Evolutionary conservation across 2,888 invertebrate genomes (phyloP).

Genomic region (Spodoptera littoralis): DNA sequence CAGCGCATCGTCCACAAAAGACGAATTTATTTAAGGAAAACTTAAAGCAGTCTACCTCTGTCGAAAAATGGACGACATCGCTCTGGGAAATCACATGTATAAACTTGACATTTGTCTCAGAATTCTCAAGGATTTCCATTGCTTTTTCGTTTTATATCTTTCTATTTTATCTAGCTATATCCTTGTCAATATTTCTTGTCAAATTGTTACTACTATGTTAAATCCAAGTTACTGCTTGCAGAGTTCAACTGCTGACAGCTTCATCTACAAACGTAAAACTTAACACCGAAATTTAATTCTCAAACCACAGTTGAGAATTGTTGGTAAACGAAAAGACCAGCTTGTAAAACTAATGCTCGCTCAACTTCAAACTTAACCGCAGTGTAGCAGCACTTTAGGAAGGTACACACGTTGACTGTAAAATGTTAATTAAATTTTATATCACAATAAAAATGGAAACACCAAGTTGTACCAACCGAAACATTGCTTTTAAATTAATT

Average conservation of each 20-base stretch:
- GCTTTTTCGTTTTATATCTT: background rate
- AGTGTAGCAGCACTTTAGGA: conserved; percentile 22
- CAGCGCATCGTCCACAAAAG: conserved; percentile 6
- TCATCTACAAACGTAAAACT: conserved; percentile 7
- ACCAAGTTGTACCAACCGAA: conserved; percentile 5
- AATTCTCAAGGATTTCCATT: background rate
- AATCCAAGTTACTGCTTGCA: conserved; percentile 4
- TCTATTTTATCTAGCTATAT: background rate
- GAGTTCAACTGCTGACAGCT: conserved; percentile 23
- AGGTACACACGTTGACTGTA: conserved; percentile 21
- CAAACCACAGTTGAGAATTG: conserved; percentile 14
- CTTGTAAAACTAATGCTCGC: conserved; percentile 33
- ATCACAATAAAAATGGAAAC: conserved; percentile 28
- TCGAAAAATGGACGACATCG: conserved; percentile 6
- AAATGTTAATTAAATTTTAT: conserved; percentile 34
- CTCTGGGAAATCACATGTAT: background rate
- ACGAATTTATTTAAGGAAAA: conserved; percentile 11
- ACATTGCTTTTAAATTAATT: conserved; percentile 4
- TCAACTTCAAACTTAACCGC: conserved; percentile 31
- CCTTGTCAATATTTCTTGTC: background rate
- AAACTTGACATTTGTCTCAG: background rate
- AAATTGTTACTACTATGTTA: background rate
- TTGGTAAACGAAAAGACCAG: conserved; percentile 27
- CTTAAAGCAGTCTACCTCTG: conserved; percentile 1
- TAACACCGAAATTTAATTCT: conserved; percentile 27